These are phyloP conservation scores for Tolmerus cingulatus DNA, from an alignment of 2,888 invertebrate species.

Conservation along the genomic window DNA sequence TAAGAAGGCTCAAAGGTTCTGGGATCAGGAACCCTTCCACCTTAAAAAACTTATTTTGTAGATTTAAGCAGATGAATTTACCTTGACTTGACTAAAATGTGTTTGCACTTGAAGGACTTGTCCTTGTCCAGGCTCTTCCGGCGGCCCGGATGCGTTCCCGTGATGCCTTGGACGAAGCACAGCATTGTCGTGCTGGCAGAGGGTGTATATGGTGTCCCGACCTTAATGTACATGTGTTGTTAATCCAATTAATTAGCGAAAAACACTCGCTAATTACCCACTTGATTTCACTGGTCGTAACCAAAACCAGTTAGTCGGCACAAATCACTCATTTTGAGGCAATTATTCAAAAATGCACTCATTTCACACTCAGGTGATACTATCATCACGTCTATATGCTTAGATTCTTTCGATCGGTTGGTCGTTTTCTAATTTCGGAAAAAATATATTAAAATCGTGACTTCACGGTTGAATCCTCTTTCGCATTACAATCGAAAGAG, in stretches of 20 bases:
- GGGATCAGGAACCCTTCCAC: no score
- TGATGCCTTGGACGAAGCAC: conserved; percentile 46
- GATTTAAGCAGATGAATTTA: background rate
- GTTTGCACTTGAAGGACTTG: background rate
- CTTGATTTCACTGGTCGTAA: background rate
- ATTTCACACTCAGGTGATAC: background rate
- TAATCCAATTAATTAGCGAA: background rate
- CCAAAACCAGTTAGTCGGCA: background rate
- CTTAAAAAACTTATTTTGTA: no score
- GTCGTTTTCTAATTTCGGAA: conserved; percentile 1
- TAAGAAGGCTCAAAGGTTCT: no score
- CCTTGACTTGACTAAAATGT: conserved; percentile 38
- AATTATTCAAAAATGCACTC: background rate
- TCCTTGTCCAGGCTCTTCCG: conserved; percentile 42
- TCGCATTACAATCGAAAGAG: conserved; percentile 3
- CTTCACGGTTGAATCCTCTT: background rate
- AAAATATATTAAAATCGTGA: background rate
- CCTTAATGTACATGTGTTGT: conserved; percentile 10
- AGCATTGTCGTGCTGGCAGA: conserved; percentile 32
- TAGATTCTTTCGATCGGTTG: background rate
- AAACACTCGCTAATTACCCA: background rate
- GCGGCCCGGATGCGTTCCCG: conserved; percentile 10
- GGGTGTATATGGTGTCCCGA: background rate
- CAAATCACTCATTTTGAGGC: background rate
- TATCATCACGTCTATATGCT: background rate